phyloP scores from a whole-genome alignment of 2,888 invertebrate genomes.

The Hemithea aestivaria region DNA sequence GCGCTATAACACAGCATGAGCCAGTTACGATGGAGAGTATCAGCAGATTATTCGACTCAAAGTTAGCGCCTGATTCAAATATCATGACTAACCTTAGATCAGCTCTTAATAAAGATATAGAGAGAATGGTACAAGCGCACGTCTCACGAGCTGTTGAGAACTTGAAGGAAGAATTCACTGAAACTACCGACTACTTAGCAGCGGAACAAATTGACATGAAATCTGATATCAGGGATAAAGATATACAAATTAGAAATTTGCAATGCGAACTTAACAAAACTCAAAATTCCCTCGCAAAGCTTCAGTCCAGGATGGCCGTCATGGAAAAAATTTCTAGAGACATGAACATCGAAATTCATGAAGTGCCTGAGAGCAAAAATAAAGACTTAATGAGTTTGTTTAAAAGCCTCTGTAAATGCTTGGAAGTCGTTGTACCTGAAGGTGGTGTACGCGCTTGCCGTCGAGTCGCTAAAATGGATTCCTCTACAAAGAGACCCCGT shows the following conservation, averaged over 20 bases:
- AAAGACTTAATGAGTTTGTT: constrained; percentile 14
- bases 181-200: constrained; percentile 14
- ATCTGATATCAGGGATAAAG: background rate
- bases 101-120: constrained; percentile 4
- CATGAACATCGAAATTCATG: constrained; percentile 20
- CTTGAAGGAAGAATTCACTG: no score
- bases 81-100: no score
- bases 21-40: constrained; percentile 11
- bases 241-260: background rate
- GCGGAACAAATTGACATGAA: constrained; percentile 8
- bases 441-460: constrained; percentile 10
- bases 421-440: constrained; percentile 6
- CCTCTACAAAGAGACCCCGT: constrained; percentile 14
- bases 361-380: constrained; percentile 15
- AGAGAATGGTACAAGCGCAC: constrained; percentile 1
- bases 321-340: constrained; percentile 17
- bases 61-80: constrained; percentile 1
- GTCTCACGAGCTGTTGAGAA: constrained; percentile 3
- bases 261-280: constrained; percentile 1
- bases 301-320: constrained; percentile 6
- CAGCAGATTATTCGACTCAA: constrained; percentile 4
- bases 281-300: background rate
- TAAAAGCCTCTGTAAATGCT: constrained; percentile 10
- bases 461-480: constrained; percentile 16
- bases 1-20: no score